phyloP scores from a whole-genome alignment of 2,888 invertebrate species.

The Ophion obscuratus region DNA sequence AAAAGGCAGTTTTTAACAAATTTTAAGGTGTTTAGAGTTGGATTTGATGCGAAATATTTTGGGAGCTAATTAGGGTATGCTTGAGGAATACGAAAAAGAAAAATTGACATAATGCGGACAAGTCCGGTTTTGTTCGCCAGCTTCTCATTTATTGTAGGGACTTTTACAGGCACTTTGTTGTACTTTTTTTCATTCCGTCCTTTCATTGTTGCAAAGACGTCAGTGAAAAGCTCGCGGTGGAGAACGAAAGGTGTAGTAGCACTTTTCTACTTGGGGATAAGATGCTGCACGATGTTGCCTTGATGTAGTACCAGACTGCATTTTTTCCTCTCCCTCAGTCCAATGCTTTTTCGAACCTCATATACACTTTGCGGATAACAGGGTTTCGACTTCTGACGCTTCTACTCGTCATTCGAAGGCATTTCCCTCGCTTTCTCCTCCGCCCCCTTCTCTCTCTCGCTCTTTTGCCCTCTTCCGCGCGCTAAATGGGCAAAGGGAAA shows the following conservation, averaged over 20 bases:
- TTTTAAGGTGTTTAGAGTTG: too few species aligned
- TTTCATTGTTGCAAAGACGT: conserved; percentile 1
- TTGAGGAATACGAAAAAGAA: too few species aligned
- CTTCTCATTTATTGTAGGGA: too few species aligned
- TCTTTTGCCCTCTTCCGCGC: conserved; percentile 54
- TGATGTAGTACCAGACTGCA: conserved; percentile 24
- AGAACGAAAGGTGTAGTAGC: conserved; percentile 33
- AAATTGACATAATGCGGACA: too few species aligned
- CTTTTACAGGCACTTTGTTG: not conserved
- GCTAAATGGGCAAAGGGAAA: conserved; percentile 51
- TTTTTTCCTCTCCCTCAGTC: conserved; percentile 27
- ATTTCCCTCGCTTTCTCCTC: conserved; percentile 38
- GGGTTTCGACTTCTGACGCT: conserved; percentile 79
- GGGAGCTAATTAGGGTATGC: too few species aligned
- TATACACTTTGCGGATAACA: conserved; percentile 64
- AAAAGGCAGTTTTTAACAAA: too few species aligned
- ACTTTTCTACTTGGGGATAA: conserved; percentile 50
- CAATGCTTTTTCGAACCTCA: conserved; percentile 57
- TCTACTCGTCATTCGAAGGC: conserved; percentile 70
- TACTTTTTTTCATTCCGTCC: conserved; percentile 14
- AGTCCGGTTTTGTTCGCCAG: too few species aligned
- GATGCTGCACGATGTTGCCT: conserved; percentile 11
- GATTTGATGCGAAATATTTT: too few species aligned
- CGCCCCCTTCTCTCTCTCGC: conserved; percentile 50
- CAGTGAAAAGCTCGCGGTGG: not conserved